Percentiles rank a stretch among this genome's conserved stretches.
Evolutionary conservation across 2,888 invertebrate species (phyloP).

Genomic region (Ecliptopera silaceata): DNA sequence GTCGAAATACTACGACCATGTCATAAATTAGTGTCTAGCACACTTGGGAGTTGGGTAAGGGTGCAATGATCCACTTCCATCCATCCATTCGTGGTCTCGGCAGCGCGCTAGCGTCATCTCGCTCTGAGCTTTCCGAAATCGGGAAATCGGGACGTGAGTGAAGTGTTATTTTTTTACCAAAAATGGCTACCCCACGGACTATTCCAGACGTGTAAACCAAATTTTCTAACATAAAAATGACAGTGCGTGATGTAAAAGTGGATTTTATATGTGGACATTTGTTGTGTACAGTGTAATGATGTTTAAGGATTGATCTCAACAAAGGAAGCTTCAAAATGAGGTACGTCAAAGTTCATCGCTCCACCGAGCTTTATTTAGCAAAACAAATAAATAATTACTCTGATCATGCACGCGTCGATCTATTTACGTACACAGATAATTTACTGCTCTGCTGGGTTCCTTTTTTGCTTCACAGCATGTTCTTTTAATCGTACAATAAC

Average conservation of each 20-base stretch:
- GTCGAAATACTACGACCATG: conserved; percentile 2
- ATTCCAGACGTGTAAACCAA: conserved; percentile 61
- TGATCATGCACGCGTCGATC: conserved; percentile 61
- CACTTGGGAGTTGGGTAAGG: conserved; percentile 45
- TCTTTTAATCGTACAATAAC: conserved; percentile 55
- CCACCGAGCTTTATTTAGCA: conserved; percentile 70
- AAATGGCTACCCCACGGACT: conserved; percentile 74
- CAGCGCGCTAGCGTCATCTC: conserved; percentile 72
- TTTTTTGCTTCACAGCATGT: conserved; percentile 51
- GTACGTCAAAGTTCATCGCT: conserved; percentile 75
- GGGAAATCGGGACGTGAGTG: conserved; percentile 64
- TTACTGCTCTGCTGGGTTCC: conserved; percentile 55
- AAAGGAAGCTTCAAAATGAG: conserved; percentile 80
- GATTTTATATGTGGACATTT: conserved; percentile 79
- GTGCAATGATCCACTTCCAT: conserved; percentile 64
- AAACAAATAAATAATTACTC: conserved; percentile 79
- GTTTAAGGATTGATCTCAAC: conserved; percentile 77
- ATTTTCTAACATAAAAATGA: conserved; percentile 68
- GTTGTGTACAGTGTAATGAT: conserved; percentile 70
- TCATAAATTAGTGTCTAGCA: conserved; percentile 31
- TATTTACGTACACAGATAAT: conserved; percentile 67
- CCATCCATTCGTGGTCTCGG: conserved; percentile 62
- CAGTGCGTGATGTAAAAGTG: conserved; percentile 71
- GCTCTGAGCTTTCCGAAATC: conserved; percentile 67
- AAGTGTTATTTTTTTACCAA: conserved; percentile 72